Evolutionary conservation across 35 echinoderm and acorn worm species (phyloP).

Genomic region (Heliocidaris tuberculata): DNA sequence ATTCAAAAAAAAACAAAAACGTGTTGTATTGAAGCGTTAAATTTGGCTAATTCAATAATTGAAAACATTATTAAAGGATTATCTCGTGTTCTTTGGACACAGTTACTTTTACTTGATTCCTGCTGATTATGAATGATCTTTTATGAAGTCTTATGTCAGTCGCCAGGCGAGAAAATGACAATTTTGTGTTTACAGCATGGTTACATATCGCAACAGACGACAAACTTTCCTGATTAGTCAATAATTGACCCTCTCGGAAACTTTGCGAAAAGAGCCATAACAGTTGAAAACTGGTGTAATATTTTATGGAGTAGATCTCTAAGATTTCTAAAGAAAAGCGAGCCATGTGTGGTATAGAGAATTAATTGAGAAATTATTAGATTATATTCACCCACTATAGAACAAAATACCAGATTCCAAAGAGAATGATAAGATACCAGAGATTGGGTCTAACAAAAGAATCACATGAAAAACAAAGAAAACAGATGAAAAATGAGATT

Average conservation of each 20-base stretch:
- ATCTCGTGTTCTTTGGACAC: not conserved
- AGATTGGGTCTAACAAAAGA: not conserved
- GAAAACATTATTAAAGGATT: not conserved
- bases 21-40: not conserved
- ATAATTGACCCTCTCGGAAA: not conserved
- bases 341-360: not conserved
- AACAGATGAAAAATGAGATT: not conserved
- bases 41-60: not conserved
- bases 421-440: not conserved
- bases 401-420: not conserved
- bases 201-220: not conserved
- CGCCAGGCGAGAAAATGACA: not conserved
- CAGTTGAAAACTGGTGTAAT: conserved; percentile 40
- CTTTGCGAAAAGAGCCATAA: conserved; percentile 26
- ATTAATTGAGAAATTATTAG: not conserved
- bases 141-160: not conserved
- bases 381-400: not conserved
- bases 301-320: conserved; percentile 27
- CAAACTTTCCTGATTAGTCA: not conserved
- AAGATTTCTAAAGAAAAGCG: not conserved
- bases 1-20: not conserved
- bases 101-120: not conserved
- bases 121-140: not conserved
- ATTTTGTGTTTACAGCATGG: not conserved
- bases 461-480: not conserved